phyloP scores from a whole-genome alignment of 2,888 invertebrate genomes.

The Plagodis pulveraria region DNA sequence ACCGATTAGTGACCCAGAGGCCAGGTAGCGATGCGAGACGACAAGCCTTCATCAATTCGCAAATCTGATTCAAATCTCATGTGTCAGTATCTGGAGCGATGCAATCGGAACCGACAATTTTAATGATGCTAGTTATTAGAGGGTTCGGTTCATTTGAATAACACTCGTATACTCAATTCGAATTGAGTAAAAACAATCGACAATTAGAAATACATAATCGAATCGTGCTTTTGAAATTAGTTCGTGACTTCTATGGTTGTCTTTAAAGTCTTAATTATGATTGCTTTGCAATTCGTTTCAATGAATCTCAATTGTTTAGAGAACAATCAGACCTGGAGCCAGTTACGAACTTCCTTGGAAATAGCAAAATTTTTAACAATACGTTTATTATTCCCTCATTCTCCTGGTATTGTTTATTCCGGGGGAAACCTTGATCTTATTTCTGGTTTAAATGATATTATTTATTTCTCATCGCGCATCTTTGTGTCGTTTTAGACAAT shows the following conservation, averaged over 20 bases:
- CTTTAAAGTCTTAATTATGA: too few relatives aligned
- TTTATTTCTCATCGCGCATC: too few relatives aligned
- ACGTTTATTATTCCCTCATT: constrained; percentile 18
- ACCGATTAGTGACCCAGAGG: constrained; percentile 47
- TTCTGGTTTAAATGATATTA: neutral
- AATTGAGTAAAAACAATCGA: constrained; percentile 3
- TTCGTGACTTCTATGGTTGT: too few relatives aligned
- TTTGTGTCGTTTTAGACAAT: too few relatives aligned
- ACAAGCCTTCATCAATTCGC: constrained; percentile 38
- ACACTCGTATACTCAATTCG: too few relatives aligned
- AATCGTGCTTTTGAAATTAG: too few relatives aligned
- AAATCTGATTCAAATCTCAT: constrained; percentile 21
- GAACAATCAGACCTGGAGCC: neutral
- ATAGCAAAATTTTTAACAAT: constrained; percentile 16
- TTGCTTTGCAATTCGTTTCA: too few relatives aligned
- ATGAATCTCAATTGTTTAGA: neutral
- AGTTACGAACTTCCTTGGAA: constrained; percentile 11
- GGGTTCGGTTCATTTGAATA: constrained; percentile 12
- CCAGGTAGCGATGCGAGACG: constrained; percentile 43
- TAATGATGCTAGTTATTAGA: constrained; percentile 12
- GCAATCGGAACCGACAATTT: constrained; percentile 11
- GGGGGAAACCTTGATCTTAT: constrained; percentile 31
- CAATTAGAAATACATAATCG: neutral
- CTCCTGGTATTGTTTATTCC: constrained; percentile 26
- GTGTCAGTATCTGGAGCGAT: constrained; percentile 21